These are phyloP conservation scores for Apostichopus parvimensis DNA, from an alignment of 35 echinoderm and acorn worm genomes.

Conservation along the genomic window DNA sequence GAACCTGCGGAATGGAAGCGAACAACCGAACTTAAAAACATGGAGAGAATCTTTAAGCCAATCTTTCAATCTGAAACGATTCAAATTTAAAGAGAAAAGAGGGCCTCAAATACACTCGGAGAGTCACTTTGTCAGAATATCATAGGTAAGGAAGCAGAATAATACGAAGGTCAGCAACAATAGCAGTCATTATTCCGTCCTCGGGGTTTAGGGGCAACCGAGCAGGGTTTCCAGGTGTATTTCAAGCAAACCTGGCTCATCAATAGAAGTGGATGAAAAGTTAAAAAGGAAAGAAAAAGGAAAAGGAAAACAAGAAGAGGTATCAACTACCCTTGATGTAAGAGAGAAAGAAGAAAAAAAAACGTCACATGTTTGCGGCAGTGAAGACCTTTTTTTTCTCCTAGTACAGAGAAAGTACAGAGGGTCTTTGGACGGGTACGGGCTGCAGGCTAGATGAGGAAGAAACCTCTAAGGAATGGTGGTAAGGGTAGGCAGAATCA, in stretches of 20 bases:
- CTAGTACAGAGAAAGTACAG: no score
- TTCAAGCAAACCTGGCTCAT: background rate
- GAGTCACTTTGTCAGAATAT: conserved; percentile 47
- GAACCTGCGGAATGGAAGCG: background rate
- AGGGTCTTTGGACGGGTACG: no score
- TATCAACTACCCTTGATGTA: background rate
- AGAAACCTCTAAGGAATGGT: no score
- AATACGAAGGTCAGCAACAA: conserved; percentile 42
- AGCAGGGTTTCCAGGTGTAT: conserved; percentile 20
- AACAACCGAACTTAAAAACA: background rate
- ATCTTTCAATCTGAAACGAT: conserved; percentile 12
- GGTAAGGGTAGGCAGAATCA: no score
- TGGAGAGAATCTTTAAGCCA: background rate
- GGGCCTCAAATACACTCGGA: conserved; percentile 43
- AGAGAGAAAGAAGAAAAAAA: background rate
- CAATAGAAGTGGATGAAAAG: conserved; percentile 27
- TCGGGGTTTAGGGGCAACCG: conserved; percentile 15
- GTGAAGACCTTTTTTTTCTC: background rate
- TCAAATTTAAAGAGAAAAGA: conserved; percentile 25
- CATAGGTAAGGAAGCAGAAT: conserved; percentile 25
- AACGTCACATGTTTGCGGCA: background rate
- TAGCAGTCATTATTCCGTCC: conserved; percentile 42
- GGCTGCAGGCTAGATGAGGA: no score
- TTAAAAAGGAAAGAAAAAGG: background rate
- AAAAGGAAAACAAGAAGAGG: background rate